Percentiles rank a stretch among this genome's conserved stretches.
phyloP scores from a whole-genome alignment of 2,888 invertebrate species.

The Bembecia ichneumoniformis region DNA sequence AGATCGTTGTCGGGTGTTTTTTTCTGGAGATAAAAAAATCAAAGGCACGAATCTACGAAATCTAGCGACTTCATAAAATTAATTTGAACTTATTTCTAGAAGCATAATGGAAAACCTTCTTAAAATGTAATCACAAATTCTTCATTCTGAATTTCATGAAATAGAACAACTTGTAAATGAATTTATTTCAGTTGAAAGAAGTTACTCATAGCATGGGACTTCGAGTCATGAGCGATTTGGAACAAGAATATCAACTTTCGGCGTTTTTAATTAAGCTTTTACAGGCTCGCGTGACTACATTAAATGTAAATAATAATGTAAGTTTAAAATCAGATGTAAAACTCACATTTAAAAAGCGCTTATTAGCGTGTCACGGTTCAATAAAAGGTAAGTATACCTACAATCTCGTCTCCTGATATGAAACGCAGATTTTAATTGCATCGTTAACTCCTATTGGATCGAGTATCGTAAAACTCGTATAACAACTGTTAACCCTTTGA shows the following conservation, averaged over 20 bases:
- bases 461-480: no score
- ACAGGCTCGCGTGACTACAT: slow-evolving; percentile 4
- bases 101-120: no score
- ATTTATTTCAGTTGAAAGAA: no score
- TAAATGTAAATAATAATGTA: background rate
- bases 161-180: no score
- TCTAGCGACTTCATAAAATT: no score
- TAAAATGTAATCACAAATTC: no score
- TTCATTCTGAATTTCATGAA: no score
- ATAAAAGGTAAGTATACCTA: slow-evolving; percentile 19
- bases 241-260: no score
- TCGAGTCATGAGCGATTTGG: no score
- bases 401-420: slow-evolving; percentile 3
- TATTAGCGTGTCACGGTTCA: slow-evolving; percentile 34
- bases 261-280: background rate
- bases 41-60: slow-evolving; percentile 18
- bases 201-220: no score
- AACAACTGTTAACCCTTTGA: slow-evolving; percentile 5
- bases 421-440: slow-evolving; percentile 17
- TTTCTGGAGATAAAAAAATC: slow-evolving; percentile 14
- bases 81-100: no score
- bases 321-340: slow-evolving; percentile 6
- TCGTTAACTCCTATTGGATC: background rate
- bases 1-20: no score
- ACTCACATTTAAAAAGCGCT: slow-evolving; percentile 4